These are phyloP conservation scores for Ceratoteleas bidentatus DNA, from an alignment of 1,140 invertebrate species.

Conservation along the genomic window DNA sequence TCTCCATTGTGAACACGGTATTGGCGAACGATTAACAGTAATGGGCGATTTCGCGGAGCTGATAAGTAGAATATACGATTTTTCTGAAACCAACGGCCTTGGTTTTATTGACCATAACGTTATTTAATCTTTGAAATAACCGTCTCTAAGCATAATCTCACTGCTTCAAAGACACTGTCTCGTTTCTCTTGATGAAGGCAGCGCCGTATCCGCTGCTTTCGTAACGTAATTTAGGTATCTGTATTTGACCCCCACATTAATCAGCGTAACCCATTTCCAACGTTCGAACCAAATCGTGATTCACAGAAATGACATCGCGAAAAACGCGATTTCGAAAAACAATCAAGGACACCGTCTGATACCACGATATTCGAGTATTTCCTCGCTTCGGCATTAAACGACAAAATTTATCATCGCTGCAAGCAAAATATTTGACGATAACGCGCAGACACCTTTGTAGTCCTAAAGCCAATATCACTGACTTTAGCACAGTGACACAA, in stretches of 20 bases:
- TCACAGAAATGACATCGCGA: no score
- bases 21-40: no score
- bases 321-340: background rate
- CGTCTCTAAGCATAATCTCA: background rate
- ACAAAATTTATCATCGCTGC: constrained; percentile 25
- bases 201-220: no score
- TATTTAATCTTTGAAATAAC: background rate
- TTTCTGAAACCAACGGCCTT: background rate
- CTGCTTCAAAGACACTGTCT: background rate
- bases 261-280: no score
- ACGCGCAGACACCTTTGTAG: constrained; percentile 39
- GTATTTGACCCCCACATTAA: no score
- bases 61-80: no score
- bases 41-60: no score
- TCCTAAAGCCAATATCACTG: constrained; percentile 56
- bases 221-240: no score
- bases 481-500: no score
- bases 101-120: background rate
- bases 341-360: background rate
- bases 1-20: no score
- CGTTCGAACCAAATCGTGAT: background rate
- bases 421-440: constrained; percentile 36
- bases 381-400: constrained; percentile 15
- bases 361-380: constrained; percentile 16
- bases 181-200: no score